Conservation (phyloP, 2,113 vertebrate genomes). For the Erythrolamprus reginae region DNA sequence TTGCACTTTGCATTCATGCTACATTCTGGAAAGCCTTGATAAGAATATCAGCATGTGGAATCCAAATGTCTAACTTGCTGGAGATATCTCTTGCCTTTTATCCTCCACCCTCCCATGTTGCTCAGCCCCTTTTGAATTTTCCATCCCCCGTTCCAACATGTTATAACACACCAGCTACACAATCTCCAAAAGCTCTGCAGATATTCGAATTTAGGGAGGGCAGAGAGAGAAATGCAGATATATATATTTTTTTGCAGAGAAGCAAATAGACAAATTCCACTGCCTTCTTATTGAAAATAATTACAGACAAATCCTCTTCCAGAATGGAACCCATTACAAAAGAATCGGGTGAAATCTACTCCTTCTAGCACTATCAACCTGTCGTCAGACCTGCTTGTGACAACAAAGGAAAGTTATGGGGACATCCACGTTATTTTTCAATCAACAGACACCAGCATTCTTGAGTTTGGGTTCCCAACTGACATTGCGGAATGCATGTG, state of each 20-base stretch:
- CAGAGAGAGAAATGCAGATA: slow-evolving; percentile 44
- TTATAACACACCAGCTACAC: background rate
- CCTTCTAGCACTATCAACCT: slow-evolving; percentile 58
- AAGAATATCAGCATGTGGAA: slow-evolving; percentile 67
- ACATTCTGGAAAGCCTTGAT: slow-evolving; percentile 66
- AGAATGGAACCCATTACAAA: slow-evolving; percentile 55
- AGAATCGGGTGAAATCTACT: slow-evolving; percentile 8
- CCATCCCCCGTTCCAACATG: slow-evolving; percentile 33
- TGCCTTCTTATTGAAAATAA: slow-evolving; percentile 60
- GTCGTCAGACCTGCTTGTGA: slow-evolving; percentile 58
- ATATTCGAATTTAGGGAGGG: slow-evolving; percentile 32
- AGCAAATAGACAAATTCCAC: slow-evolving; percentile 59
- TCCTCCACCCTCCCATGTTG: slow-evolving; percentile 21
- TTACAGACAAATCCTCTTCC: slow-evolving; percentile 55
- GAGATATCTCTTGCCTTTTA: slow-evolving; percentile 49
- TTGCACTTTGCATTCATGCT: slow-evolving; percentile 58
- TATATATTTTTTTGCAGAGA: slow-evolving; percentile 62
- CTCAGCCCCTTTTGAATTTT: slow-evolving; percentile 44
- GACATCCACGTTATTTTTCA: slow-evolving; percentile 54
- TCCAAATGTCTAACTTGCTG: slow-evolving; percentile 57
- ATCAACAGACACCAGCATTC: slow-evolving; percentile 63
- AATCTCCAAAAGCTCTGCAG: slow-evolving; percentile 40
- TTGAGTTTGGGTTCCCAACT: slow-evolving; percentile 48
- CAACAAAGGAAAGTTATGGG: slow-evolving; percentile 54
- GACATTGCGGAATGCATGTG: slow-evolving; percentile 54